These are phyloP conservation scores for Raillietiella orientalis DNA, from an alignment of 2,888 invertebrate genomes.

Conservation along the genomic window DNA sequence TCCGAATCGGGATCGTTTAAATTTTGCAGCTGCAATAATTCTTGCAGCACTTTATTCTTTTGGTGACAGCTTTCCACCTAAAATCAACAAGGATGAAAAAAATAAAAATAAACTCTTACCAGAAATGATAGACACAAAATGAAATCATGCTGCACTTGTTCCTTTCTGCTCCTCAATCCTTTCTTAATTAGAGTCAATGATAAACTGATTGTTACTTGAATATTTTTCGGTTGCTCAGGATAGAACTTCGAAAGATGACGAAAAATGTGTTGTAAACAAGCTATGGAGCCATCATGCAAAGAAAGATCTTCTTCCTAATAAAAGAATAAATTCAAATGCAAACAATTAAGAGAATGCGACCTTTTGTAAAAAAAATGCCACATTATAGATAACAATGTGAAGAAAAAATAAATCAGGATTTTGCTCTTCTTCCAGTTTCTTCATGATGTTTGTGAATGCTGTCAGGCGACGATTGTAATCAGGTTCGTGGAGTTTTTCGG, in stretches of 20 bases:
- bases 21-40: conserved; percentile 21
- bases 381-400: conserved; percentile 34
- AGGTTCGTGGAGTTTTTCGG: conserved; percentile 68
- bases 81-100: too few species aligned
- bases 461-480: conserved; percentile 51
- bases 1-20: conserved; percentile 49
- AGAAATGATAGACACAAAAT: conserved; percentile 42
- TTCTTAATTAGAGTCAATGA: too few species aligned
- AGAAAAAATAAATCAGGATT: conserved; percentile 30
- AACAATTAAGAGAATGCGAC: conserved; percentile 19
- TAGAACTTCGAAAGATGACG: too few species aligned
- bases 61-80: conserved; percentile 8
- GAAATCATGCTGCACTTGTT: conserved; percentile 39
- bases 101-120: too few species aligned
- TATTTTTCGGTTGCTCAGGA: too few species aligned
- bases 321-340: conserved; percentile 50
- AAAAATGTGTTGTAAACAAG: too few species aligned
- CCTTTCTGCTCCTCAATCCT: conserved; percentile 35
- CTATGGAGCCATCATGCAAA: conserved; percentile 36
- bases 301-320: conserved; percentile 43
- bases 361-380: conserved; percentile 33
- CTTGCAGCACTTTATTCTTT: conserved; percentile 8
- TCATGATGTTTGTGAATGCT: conserved; percentile 33
- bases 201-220: too few species aligned
- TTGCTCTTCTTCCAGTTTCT: conserved; percentile 15